A percentile compares a stretch with the other conserved stretches of the same genome.
phyloP scores from a whole-genome alignment of 2,888 invertebrate species.

The Noctua janthe region DNA sequence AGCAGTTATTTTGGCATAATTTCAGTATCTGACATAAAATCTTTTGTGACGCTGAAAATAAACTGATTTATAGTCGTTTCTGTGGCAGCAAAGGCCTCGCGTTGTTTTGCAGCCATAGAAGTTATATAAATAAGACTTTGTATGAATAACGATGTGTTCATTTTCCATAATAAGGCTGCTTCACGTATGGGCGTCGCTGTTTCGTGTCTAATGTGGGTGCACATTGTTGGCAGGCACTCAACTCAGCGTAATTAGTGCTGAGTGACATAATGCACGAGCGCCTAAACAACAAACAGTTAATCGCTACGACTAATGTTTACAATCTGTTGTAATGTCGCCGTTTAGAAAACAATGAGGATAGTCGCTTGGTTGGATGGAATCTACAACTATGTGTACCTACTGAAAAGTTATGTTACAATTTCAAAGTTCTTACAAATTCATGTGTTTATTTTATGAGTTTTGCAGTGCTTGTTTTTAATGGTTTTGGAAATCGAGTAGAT shows the following conservation, averaged over 20 bases:
- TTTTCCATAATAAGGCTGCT: constrained; percentile 40
- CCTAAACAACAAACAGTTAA: constrained; percentile 68
- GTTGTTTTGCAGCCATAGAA: constrained; percentile 8
- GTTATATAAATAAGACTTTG: constrained; percentile 26
- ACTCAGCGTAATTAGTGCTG: constrained; percentile 72
- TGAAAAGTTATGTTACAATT: background rate
- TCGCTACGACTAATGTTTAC: constrained; percentile 65
- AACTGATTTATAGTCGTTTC: constrained; percentile 34
- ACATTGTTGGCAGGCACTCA: constrained; percentile 79
- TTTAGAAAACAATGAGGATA: constrained; percentile 33
- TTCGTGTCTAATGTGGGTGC: constrained; percentile 64
- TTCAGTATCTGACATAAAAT: constrained; percentile 11
- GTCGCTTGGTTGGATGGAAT: background rate
- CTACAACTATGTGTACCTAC: background rate
- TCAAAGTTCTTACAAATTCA: background rate
- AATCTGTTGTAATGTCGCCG: constrained; percentile 45
- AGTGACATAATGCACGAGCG: constrained; percentile 68
- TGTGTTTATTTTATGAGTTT: background rate
- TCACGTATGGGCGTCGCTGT: constrained; percentile 54
- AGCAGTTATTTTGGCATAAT: constrained; percentile 23
- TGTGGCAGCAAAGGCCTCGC: constrained; percentile 25
- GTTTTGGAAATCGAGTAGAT: background rate
- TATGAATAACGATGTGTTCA: constrained; percentile 33
- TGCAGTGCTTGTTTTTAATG: background rate
- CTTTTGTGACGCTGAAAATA: constrained; percentile 30